Evolutionary conservation across 2,888 invertebrate species (phyloP), one percentile per base, ranked within the genome.

Genomic region (Callyntrura sp.): DNA sequence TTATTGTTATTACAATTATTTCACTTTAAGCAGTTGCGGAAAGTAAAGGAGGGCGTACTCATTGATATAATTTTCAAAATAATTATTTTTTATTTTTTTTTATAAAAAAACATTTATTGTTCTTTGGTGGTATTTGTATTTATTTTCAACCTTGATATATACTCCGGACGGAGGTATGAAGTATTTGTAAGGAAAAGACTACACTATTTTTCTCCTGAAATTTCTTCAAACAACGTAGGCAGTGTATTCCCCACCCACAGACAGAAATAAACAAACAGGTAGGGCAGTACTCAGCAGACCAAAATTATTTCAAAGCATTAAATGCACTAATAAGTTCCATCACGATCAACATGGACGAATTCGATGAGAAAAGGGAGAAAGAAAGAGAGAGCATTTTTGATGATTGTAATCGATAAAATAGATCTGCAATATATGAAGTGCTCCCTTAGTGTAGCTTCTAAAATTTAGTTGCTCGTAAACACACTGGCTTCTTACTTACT

Each of bases 281-380:
- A n/a, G 55, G 28, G 28, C 14, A 76, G 65, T 60, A 62, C n/a
- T 60, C 89, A 89, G 28, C 79, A 79, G 84, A 89, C 78, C 89
- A 62, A 68, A 84, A 84, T 89, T 79, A 89, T 84, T 84, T 57
- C 48, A 82, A 78, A n/a, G 84, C 14, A 73, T 83, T 83, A n/a
- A 65, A 76, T 76, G 89, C 70, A 89, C 88, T 76, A 84, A 89
- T 89, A 89, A 89, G 89, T 84, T 89, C 84, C 89, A 84, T 84
- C 84, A 78, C 43, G 78, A 89, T 89, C 35, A 51, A 45, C 48
- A 84, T 89, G 84, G 84, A 62, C 76, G 89, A 89, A 55, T 68
- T 78, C 76, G 89, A 89, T 65, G 70, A 73, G 45, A 20, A 73
- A 45, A 48, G 12, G 48, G 73, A 43, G 68, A 70, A 48, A 73